Conservation (phyloP, 2,888 invertebrate species). For the Acronicta psi region DNA sequence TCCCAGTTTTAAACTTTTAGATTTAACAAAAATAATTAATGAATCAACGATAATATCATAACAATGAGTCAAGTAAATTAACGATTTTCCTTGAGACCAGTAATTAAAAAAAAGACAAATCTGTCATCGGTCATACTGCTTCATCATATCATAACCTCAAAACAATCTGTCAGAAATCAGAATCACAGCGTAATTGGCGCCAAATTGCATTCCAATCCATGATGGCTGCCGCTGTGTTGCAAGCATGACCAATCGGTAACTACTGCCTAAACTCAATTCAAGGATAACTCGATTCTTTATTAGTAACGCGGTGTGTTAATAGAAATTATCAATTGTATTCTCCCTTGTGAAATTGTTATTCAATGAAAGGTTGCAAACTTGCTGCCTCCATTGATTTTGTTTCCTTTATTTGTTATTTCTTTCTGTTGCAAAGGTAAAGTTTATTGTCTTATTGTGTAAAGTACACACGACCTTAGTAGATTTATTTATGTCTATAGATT, state of each 20-base stretch:
- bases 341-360: conserved; percentile 42
- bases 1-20: too few species aligned
- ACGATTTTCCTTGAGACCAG: too few species aligned
- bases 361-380: conserved; percentile 25
- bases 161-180: conserved; percentile 53
- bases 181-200: conserved; percentile 55
- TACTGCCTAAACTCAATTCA: conserved; percentile 38
- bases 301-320: conserved; percentile 51
- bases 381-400: conserved; percentile 32
- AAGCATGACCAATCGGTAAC: conserved; percentile 52
- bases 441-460: conserved; percentile 19
- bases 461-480: conserved; percentile 8
- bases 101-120: too few species aligned
- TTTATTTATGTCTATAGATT: not conserved
- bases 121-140: too few species aligned
- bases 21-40: too few species aligned
- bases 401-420: conserved; percentile 32
- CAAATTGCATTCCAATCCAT: conserved; percentile 50
- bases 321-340: conserved; percentile 54
- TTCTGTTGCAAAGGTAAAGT: conserved; percentile 16
- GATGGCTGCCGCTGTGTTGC: conserved; percentile 52
- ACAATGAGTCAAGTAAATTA: too few species aligned
- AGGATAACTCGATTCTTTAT: conserved; percentile 56
- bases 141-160: conserved; percentile 4
- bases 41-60: too few species aligned